These are phyloP conservation scores for Bhutanitis thaidina DNA, from an alignment of 2,888 invertebrate genomes.

Conservation along the genomic window DNA sequence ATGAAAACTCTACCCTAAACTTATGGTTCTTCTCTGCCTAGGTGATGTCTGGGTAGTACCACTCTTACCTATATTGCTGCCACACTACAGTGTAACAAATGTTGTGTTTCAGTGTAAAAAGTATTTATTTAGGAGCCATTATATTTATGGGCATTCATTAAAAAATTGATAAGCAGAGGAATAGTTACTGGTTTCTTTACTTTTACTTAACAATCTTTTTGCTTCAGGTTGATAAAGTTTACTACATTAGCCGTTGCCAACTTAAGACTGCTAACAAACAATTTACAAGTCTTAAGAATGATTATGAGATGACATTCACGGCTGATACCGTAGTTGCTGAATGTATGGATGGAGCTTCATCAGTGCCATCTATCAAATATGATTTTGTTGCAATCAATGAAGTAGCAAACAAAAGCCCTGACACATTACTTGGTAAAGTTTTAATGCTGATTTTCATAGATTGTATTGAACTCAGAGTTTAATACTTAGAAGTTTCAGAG, in stretches of 20 bases:
- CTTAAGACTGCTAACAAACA: conserved; percentile 97
- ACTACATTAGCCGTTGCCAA: conserved; percentile 90
- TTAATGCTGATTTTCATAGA: no score
- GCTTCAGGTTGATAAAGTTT: conserved; percentile 87
- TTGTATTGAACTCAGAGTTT: no score
- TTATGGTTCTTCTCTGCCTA: no score
- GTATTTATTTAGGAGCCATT: no score
- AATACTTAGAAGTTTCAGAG: no score
- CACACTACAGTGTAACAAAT: no score
- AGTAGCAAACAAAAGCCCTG: conserved; percentile 83
- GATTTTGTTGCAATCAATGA: conserved; percentile 88
- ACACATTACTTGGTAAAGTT: conserved; percentile 84
- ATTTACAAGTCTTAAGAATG: conserved; percentile 90
- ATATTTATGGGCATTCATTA: no score
- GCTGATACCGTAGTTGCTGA: conserved; percentile 84
- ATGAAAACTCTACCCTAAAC: no score
- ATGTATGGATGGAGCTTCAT: conserved; percentile 78
- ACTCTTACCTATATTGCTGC: no score
- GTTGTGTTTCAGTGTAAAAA: no score
- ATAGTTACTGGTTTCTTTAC: background rate
- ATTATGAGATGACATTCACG: conserved; percentile 96
- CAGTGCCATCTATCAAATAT: conserved; percentile 88
- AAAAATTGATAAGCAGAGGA: no score
- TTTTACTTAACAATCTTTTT: background rate
- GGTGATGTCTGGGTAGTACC: no score